Evolutionary conservation across 2,888 invertebrate genomes (phyloP), one percentile per base, ranked within the genome.

Genomic region (Pachliopta kotzebuea): DNA sequence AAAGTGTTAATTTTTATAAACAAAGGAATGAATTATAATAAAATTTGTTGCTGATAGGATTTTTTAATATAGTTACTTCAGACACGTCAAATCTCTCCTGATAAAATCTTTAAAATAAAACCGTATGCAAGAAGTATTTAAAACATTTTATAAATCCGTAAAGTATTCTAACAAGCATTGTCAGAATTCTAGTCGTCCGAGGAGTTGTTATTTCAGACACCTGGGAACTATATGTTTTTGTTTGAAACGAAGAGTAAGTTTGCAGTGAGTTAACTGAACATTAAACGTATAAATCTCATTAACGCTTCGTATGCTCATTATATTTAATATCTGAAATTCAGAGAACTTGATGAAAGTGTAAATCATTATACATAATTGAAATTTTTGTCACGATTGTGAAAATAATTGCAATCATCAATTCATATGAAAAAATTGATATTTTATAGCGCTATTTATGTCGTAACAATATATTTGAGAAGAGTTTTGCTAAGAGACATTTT

Each of bases 221-320:
- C 56, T 56, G 55, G 62, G 62, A 50, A 56, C 62, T 62, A 62
- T 56, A 62, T 31, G 31, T 62, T 56, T 23, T 62, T 17, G 56
- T 62, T 62, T 56, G 49, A 42, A 54, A 20, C 55, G n/a, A 20
- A 50, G 21, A 21, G 50, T 52, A 52, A 59, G 31, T 59, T 59
- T 31, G 49, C 4, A 59, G 6, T 8, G 29, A 50, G 21, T 31
- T 52, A 18, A 59, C 14, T 31, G 31, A 59, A 52, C 31, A 31
- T 59, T 59, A 52, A 20, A 52, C 17, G 20, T 55, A 31, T 50
- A 29, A 50, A 29, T 50, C 20, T 59, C 14, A 31, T 26, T 20
- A 21, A 29, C 21, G 11, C 29, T 21, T 59, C 31, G 14, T 21
- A 52, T 52, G 21, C 3, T 52, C 21, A 52, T 45, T 45, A n/a